Evolutionary conservation across 2,797 vertebrate species (phyloP).

Genomic region (Prunella strophiata): DNA sequence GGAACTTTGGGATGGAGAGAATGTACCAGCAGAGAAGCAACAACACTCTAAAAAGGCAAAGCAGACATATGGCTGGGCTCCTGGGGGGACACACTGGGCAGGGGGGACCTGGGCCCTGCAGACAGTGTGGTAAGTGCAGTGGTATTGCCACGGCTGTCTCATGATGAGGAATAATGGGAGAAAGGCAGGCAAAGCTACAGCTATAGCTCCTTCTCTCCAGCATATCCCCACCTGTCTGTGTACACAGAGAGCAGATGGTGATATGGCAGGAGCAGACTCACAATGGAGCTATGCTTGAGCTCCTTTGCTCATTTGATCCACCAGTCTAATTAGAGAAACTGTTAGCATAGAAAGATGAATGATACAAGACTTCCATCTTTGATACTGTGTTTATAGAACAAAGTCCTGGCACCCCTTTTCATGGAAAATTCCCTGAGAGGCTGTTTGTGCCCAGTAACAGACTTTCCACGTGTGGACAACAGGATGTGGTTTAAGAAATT

Average conservation of each 20-base stretch:
- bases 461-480: neutral
- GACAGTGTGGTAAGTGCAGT: neutral
- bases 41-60: neutral
- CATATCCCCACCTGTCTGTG: conserved; percentile 29
- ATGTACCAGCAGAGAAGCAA: neutral
- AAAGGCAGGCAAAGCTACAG: neutral
- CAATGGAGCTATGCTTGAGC: conserved; percentile 10
- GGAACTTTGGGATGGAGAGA: neutral
- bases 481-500: conserved; percentile 14
- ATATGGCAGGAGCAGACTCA: conserved; percentile 13
- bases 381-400: neutral
- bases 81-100: neutral
- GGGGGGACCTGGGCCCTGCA: neutral
- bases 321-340: conserved; percentile 29
- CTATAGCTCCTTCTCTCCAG: neutral
- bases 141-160: neutral
- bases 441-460: neutral
- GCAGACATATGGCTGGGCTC: neutral
- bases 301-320: conserved; percentile 54
- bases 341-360: neutral
- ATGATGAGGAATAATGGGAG: neutral
- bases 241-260: conserved; percentile 37
- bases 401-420: neutral
- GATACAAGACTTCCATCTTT: neutral
- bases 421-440: neutral